A percentile compares a stretch with the other conserved stretches of the same genome.
phyloP scores from a whole-genome alignment of 2,797 vertebrate genomes.

The Myiotriccus ornatus region DNA sequence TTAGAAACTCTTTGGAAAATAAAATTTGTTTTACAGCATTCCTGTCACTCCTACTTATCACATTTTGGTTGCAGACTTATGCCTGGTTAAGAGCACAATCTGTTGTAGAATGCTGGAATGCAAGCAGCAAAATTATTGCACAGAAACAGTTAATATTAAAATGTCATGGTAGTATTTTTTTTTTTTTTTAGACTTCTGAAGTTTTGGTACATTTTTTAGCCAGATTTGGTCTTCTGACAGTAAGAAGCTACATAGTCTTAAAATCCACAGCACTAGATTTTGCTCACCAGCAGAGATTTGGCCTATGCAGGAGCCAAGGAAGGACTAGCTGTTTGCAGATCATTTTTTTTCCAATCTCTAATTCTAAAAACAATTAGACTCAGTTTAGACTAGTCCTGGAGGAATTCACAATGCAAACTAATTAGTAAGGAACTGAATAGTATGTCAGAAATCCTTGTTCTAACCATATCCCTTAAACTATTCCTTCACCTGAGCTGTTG shows the following conservation, averaged over 20 bases:
- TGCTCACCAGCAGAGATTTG: not conserved
- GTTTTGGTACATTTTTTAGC: not conserved
- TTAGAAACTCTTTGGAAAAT: not conserved
- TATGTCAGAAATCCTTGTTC: not conserved
- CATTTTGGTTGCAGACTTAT: not conserved
- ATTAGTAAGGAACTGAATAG: not conserved
- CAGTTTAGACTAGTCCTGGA: not conserved
- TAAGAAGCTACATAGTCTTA: not conserved
- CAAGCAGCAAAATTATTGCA: not conserved
- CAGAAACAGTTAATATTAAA: not conserved
- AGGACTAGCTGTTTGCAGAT: not conserved
- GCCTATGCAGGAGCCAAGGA: not conserved
- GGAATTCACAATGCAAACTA: not conserved
- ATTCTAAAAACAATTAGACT: not conserved
- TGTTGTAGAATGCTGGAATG: not conserved
- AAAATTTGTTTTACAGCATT: not conserved
- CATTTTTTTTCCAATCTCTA: fast-evolving
- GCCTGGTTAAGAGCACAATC: not conserved
- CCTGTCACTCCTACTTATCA: not conserved
- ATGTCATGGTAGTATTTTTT: not conserved
- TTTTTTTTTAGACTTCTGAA: not conserved
- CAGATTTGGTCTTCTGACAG: not conserved
- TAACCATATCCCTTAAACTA: not conserved
- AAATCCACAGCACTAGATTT: not conserved
- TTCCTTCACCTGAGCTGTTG: not conserved